phyloP scores from a whole-genome alignment of 2,797 vertebrate species.

The Staurois parvus region DNA sequence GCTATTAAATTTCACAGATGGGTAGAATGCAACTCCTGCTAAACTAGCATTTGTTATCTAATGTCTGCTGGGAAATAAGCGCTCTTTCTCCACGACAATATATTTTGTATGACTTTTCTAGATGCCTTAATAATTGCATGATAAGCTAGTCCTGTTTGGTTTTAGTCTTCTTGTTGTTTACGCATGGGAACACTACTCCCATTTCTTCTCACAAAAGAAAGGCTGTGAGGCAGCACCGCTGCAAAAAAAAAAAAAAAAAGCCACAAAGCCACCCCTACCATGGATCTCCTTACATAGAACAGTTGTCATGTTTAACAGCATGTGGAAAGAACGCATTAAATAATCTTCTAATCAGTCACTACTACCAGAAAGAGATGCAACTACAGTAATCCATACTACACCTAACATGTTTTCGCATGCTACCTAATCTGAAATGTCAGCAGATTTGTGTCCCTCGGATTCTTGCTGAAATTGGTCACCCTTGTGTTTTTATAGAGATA shows the following conservation, averaged over 20 bases:
- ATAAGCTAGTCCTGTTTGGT: slow-evolving; percentile 91
- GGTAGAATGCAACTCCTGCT: slow-evolving; percentile 84
- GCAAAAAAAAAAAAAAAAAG: slow-evolving; percentile 65
- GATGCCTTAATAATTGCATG: slow-evolving; percentile 99
- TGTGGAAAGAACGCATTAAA: slow-evolving; percentile 78
- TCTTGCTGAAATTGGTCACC: slow-evolving; percentile 78
- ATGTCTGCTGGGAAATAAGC: slow-evolving; percentile 95
- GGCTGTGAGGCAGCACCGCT: slow-evolving; percentile 85
- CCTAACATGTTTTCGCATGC: slow-evolving; percentile 77
- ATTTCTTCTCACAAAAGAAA: slow-evolving; percentile 87
- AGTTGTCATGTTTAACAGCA: slow-evolving; percentile 76
- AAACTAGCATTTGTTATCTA: slow-evolving; percentile 94
- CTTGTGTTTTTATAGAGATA: slow-evolving; percentile 77
- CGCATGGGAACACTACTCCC: slow-evolving; percentile 88
- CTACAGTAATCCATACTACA: slow-evolving; percentile 78
- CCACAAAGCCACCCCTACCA: slow-evolving; percentile 65
- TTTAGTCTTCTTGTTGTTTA: slow-evolving; percentile 89
- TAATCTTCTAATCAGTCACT: slow-evolving; percentile 76
- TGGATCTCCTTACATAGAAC: slow-evolving; percentile 68
- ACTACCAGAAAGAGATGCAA: slow-evolving; percentile 65
- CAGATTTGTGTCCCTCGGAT: slow-evolving; percentile 75
- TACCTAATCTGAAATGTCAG: slow-evolving; percentile 76
- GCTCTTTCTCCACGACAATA: slow-evolving; percentile 92
- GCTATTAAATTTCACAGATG: slow-evolving; percentile 84
- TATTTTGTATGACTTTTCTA: slow-evolving; percentile 89